Evolutionary conservation across 23 tunicate species (phyloP).

Genomic region (Botrylloides violaceus): DNA sequence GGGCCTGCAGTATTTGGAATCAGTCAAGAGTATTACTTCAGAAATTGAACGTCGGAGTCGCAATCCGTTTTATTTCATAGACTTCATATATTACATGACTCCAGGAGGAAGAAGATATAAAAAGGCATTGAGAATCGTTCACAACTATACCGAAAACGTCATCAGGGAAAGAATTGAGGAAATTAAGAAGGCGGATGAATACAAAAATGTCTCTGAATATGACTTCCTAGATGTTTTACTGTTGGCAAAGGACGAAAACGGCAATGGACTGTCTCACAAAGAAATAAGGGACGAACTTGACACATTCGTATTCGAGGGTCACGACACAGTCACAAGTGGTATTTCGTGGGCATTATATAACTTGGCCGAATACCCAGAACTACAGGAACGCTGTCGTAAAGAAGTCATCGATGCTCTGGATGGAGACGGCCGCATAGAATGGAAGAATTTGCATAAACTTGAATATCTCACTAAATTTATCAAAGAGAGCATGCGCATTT

Average conservation of each 20-base stretch:
- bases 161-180: neutral
- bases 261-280: conserved; percentile 41
- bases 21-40: conserved; percentile 13
- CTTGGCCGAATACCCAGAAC: conserved; percentile 23
- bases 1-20: conserved; percentile 28
- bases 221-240: conserved; percentile 54
- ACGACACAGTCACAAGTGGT: conserved; percentile 70
- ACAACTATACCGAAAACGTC: conserved; percentile 25
- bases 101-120: conserved; percentile 30
- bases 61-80: conserved; percentile 31
- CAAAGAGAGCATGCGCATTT: conserved; percentile 22
- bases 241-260: conserved; percentile 44
- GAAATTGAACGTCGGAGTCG: neutral
- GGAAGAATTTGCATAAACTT: conserved; percentile 4
- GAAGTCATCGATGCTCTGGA: conserved; percentile 25
- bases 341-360: conserved; percentile 28
- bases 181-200: neutral
- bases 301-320: conserved; percentile 70
- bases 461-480: conserved; percentile 9
- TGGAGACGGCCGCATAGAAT: conserved; percentile 3
- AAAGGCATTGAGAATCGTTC: conserved; percentile 23
- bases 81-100: conserved; percentile 29
- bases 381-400: conserved; percentile 17
- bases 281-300: conserved; percentile 71
- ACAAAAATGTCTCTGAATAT: neutral